Conservation (phyloP, 2,113 vertebrate genomes). For the Eleginops maclovinus region DNA sequence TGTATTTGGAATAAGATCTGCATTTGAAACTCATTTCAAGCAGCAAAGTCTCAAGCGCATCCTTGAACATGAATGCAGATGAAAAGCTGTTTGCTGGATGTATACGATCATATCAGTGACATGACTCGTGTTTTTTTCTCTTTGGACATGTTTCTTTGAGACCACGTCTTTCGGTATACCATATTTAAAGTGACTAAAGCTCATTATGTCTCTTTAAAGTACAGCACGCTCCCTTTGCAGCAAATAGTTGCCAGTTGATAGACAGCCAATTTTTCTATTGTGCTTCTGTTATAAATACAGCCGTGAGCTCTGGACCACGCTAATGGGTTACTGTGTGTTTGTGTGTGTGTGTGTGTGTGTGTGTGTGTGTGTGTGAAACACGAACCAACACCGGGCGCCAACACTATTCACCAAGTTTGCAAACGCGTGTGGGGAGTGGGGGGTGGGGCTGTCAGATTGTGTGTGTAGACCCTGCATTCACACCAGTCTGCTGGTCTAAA, state of each 20-base stretch:
- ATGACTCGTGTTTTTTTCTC: neutral
- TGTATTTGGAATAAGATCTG: conserved; percentile 7
- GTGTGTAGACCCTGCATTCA: conserved; percentile 66
- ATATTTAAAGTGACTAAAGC: conserved; percentile 42
- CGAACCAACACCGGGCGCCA: conserved; percentile 26
- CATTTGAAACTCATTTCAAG: conserved; percentile 22
- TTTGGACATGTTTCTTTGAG: conserved; percentile 19
- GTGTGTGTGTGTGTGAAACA: conserved; percentile 29
- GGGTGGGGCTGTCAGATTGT: conserved; percentile 55
- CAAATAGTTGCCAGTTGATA: conserved; percentile 30
- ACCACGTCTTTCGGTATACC: conserved; percentile 3
- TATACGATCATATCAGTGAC: conserved; percentile 25
- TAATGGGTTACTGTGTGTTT: conserved; percentile 30
- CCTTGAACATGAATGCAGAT: conserved; percentile 21
- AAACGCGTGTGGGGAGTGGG: conserved; percentile 30
- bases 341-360: conserved; percentile 30
- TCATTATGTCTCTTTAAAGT: conserved; percentile 38
- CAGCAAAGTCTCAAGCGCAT: conserved; percentile 20
- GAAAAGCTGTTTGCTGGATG: conserved; percentile 37
- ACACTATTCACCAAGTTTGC: conserved; percentile 40
- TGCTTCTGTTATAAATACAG: conserved; percentile 44
- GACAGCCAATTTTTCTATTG: conserved; percentile 41
- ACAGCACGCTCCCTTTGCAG: conserved; percentile 5
- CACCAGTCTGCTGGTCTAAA: conserved; percentile 71
- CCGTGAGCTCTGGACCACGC: conserved; percentile 20